Percentiles rank a stretch among this genome's conserved stretches.
Conservation (phyloP, 2,888 invertebrate species). For the Spilarctia lutea region DNA sequence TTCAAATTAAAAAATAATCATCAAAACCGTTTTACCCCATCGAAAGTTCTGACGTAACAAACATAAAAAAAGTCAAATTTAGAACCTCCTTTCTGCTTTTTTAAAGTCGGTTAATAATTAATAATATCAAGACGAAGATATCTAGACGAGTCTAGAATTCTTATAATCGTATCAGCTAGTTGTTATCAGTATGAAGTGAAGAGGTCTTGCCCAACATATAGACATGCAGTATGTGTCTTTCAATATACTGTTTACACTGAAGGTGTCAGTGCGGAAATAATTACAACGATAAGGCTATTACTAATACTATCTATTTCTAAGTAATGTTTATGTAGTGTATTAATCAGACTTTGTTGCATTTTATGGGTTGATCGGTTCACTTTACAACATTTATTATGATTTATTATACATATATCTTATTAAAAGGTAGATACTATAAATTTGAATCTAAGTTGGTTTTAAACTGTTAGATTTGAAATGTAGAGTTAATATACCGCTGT, state of each 20-base stretch:
- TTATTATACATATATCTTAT: background rate
- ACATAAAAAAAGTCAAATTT: too few relatives aligned
- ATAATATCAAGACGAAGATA: background rate
- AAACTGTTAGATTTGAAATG: background rate
- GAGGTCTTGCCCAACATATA: slow-evolving; percentile 24
- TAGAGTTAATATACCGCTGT: background rate
- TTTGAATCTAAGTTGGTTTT: background rate
- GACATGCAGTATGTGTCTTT: slow-evolving; percentile 21
- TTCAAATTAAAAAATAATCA: too few relatives aligned
- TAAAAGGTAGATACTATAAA: background rate
- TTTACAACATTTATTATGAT: background rate
- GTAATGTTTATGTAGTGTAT: background rate
- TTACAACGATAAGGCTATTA: slow-evolving; percentile 13
- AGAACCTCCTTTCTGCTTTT: too few relatives aligned
- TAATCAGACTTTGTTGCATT: background rate
- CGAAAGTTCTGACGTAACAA: too few relatives aligned
- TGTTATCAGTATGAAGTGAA: slow-evolving; percentile 9
- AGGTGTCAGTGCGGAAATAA: slow-evolving; percentile 23
- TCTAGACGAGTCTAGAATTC: background rate
- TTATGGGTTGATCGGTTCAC: background rate
- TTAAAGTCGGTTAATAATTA: background rate
- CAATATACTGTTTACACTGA: slow-evolving; percentile 7
- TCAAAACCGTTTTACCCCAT: too few relatives aligned
- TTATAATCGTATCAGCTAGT: slow-evolving; percentile 12
- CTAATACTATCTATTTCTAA: slow-evolving; percentile 1